A percentile compares a stretch with the other conserved stretches of the same genome.
Evolutionary conservation across 2,797 vertebrate species (phyloP).

Genomic region (Gadopsis marmoratus): DNA sequence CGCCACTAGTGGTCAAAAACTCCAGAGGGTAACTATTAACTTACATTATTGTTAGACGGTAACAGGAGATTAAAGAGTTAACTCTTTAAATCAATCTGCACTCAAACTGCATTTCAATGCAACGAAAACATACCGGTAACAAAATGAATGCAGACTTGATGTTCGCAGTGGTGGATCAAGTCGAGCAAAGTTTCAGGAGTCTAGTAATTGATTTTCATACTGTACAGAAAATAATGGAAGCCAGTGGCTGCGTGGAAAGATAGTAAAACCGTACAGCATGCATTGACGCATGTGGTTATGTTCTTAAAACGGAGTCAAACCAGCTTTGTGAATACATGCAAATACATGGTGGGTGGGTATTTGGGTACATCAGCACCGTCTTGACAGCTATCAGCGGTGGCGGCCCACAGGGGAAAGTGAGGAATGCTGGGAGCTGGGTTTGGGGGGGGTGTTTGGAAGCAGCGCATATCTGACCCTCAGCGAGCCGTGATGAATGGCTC

Average conservation of each 20-base stretch:
- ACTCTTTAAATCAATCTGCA: not conserved
- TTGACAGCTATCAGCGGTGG: conserved; percentile 59
- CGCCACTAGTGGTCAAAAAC: not conserved
- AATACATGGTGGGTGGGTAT: conserved; percentile 37
- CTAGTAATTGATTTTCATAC: not conserved
- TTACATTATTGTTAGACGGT: not conserved
- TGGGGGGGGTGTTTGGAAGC: conserved; percentile 4
- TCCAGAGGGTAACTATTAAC: not conserved
- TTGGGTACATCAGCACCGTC: conserved; percentile 29
- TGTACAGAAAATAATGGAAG: not conserved
- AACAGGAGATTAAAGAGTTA: not conserved
- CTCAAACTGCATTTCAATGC: not conserved
- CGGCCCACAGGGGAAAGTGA: conserved; percentile 61
- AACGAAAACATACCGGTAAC: not conserved
- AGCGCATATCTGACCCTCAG: conserved; percentile 76
- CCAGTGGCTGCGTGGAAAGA: not conserved
- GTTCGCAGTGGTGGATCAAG: not conserved
- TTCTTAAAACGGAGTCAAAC: conserved; percentile 28
- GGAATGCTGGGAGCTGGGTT: conserved; percentile 64
- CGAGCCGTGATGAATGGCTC: conserved; percentile 76
- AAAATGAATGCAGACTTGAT: not conserved
- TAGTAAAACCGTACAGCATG: not conserved
- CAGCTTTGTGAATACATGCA: conserved; percentile 31
- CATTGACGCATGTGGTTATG: conserved; percentile 10
- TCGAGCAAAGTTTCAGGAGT: not conserved